Base-by-base conservation (phyloP, 37 sponge, comb jelly and placozoan species). In the Aphrocallistes beatrix region DNA sequence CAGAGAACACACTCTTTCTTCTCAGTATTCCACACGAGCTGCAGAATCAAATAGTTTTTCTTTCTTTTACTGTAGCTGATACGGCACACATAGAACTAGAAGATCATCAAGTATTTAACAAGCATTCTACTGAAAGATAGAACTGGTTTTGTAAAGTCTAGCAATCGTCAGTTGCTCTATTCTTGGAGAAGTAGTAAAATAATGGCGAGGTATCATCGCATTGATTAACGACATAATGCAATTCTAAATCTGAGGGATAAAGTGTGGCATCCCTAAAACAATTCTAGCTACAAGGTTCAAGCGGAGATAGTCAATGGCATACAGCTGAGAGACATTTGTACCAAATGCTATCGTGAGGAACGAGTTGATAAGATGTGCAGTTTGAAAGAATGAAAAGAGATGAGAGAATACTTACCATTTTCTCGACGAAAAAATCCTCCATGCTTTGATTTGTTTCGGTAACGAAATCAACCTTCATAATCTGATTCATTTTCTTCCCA, bases 361-460 rank as follows among this genome's bases (percentile, higher is more conserved):
- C n/a, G 75, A 13, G 17, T 32, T 21, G 3, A 60, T 28, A 25
- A 8, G n/a, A n/a, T n/a, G n/a, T n/a, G n/a, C n/a, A n/a, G n/a
- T n/a, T n/a, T n/a, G n/a, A n/a, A n/a, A n/a, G n/a, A n/a, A n/a
- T n/a, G n/a, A n/a, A n/a, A n/a, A 32, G 3, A 60, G 10, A 60
- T 60, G 28, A 19, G 75, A 6, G 75, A 60, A 60, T 19, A 60
- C 75, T 60, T 60, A 60, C 75, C 75, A 13, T 60, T 60, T 60
- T 60, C 75, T 60, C 75, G n/a, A 60, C 75, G 75, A 60, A 60
- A 30, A 60, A 60, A 60, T 60, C n/a, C 75, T 60, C 75, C 75
- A 60, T 60, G n/a, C n/a, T 60, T 60, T 60, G 75, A 60, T 60
- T 60, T 28, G 32, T 60, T 25, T 60, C 75, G 10, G 75, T 60